These are phyloP conservation scores for Drosophila busckii DNA, from an alignment of 1,140 invertebrate species.

Conservation along the genomic window DNA sequence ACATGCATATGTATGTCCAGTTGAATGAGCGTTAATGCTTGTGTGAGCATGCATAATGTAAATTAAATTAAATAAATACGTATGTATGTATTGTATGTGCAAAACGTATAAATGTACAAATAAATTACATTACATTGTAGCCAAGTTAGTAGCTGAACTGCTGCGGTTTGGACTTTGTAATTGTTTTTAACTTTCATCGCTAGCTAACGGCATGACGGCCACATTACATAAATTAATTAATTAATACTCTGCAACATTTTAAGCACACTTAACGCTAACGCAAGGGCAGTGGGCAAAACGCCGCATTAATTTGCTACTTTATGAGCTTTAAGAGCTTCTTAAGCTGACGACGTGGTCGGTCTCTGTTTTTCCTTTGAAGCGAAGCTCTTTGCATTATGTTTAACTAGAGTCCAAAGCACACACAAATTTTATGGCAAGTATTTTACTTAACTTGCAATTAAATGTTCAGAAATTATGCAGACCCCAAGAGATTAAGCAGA, in stretches of 20 bases:
- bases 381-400: no score
- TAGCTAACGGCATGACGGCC: conserved; percentile 11
- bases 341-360: background rate
- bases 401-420: no score
- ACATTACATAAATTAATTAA: conserved; percentile 64
- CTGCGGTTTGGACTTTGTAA: conserved; percentile 37
- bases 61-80: background rate
- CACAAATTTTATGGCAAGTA: no score
- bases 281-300: background rate
- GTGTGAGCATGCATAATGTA: conserved; percentile 1
- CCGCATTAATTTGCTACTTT: conserved; percentile 36
- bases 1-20: background rate
- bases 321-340: conserved; percentile 12
- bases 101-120: conserved; percentile 4
- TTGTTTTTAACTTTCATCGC: conserved; percentile 42
- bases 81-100: background rate
- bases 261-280: conserved; percentile 31
- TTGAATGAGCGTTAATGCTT: conserved; percentile 1
- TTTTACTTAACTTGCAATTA: no score
- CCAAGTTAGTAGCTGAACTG: no score
- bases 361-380: no score
- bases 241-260: conserved; percentile 36
- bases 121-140: conserved; percentile 11
- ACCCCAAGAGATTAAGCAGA: no score
- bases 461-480: no score